Base-by-base conservation (phyloP, 2,888 invertebrate genomes). In the Yponomeuta sedellus region DNA sequence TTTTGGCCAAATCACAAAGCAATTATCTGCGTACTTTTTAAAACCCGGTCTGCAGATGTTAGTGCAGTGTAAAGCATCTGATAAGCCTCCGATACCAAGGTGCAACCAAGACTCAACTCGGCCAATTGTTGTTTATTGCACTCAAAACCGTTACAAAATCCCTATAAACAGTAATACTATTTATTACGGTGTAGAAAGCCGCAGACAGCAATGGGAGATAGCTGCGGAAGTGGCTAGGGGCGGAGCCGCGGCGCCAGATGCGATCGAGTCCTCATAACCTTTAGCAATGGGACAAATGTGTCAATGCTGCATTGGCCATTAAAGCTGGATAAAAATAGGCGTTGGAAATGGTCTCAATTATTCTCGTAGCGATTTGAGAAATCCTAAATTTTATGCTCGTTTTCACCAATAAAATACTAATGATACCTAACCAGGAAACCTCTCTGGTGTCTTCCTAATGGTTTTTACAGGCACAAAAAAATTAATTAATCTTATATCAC, bases 221-320 rank as follows among this genome's bases (percentile, higher is more conserved):
- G 39, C 62, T 62, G n/a, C 68, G 67, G 68, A 69, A 67, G 67
- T 67, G 69, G 67, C 65, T 68, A 71, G 69, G 67, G 68, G 64
- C 69, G 66, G 61, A 64, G 69, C 67, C 66, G 70, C 68, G 70
- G 70, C 66, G 59, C 67, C 67, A 66, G 66, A 62, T 67, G 68
- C 67, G 62, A 34, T 34, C 62, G 62, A 56, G 74, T 68, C 72
- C 73, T 70, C 70, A 67, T 74, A 72, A 73, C 81, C 81, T 81
- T 79, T 81, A 72, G 68, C 44, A 52, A 73, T 74, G 71, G 77
- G 74, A 76, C 76, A 75, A 77, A 80, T 77, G 75, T 72, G 70
- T 70, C 34, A 34, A 34, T 34, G 34, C 6, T 34, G 34, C 34
- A 34, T 34, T 34, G 8, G 6, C 34, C 10, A 34, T 34, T 34